phyloP scores from a whole-genome alignment of 1,140 invertebrate genomes.

The Drosophila watanabei region DNA sequence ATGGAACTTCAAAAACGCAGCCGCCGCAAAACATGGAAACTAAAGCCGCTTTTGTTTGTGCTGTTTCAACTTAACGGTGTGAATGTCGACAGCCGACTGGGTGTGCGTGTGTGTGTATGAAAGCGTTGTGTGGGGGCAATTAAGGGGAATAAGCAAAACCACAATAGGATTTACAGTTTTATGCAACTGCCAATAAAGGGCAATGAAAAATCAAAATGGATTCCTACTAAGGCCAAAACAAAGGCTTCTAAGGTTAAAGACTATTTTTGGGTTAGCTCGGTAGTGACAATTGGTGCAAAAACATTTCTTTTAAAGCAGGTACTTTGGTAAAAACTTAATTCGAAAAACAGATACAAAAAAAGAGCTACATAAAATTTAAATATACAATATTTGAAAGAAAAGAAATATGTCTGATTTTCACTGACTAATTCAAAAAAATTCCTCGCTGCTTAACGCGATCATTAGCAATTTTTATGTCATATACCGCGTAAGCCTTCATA shows the following conservation, averaged over 20 bases:
- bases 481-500: not conserved
- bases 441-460: not conserved
- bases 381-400: not conserved
- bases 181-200: constrained; percentile 62
- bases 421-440: not conserved
- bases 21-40: constrained; percentile 74
- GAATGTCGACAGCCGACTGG: constrained; percentile 1
- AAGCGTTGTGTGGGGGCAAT: constrained; percentile 60
- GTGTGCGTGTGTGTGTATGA: constrained; percentile 24
- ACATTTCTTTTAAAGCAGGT: not conserved
- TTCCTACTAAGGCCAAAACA: constrained; percentile 17
- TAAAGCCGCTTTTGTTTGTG: constrained; percentile 78
- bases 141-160: constrained; percentile 66
- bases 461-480: not conserved
- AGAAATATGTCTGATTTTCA: not conserved
- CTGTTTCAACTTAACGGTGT: constrained; percentile 18
- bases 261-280: too few species aligned
- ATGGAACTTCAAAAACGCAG: constrained; percentile 82
- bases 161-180: constrained; percentile 78
- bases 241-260: not conserved
- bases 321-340: not conserved
- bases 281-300: not conserved
- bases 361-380: not conserved
- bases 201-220: constrained; percentile 54
- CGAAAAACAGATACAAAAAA: not conserved